phyloP scores from a whole-genome alignment of 1,140 invertebrate genomes.

The Aphelenchoides fujianensis region DNA sequence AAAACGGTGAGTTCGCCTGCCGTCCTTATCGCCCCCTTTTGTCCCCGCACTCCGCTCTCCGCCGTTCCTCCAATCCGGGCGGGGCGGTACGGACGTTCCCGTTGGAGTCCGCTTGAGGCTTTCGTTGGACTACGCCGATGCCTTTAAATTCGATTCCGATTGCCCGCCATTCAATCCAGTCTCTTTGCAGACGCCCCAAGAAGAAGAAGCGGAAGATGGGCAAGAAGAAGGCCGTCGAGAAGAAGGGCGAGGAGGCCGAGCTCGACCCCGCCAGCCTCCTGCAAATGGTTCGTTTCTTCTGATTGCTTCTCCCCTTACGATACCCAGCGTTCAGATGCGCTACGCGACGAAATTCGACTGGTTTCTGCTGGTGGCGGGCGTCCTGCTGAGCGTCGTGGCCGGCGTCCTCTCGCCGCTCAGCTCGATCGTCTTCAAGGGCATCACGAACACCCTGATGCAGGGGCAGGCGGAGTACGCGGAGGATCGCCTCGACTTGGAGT shows the following conservation, averaged over 20 bases:
- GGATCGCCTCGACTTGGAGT: constrained; percentile 29
- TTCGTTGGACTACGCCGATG: too few species aligned
- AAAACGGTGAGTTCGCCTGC: not conserved
- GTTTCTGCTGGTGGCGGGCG: constrained; percentile 34
- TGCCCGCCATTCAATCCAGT: too few species aligned
- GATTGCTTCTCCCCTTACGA: not conserved
- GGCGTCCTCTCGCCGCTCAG: constrained; percentile 23
- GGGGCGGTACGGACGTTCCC: too few species aligned
- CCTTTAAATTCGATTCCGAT: too few species aligned
- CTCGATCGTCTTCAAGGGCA: constrained; percentile 43
- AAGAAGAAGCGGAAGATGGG: not conserved
- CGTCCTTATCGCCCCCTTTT: too few species aligned
- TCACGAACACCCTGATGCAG: constrained; percentile 43
- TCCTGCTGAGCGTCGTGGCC: constrained; percentile 21
- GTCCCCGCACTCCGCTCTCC: too few species aligned
- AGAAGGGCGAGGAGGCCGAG: not conserved
- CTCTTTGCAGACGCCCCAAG: too few species aligned
- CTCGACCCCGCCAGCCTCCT: not conserved
- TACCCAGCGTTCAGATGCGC: constrained; percentile 46
- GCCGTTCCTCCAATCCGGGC: too few species aligned
- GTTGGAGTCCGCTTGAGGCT: too few species aligned
- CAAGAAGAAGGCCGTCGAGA: not conserved
- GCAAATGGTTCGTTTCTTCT: not conserved
- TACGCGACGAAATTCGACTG: constrained; percentile 40
- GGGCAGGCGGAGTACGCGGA: constrained; percentile 33